Base-by-base conservation (phyloP, 2,113 vertebrate species). In the Leptobrachium leishanense region DNA sequence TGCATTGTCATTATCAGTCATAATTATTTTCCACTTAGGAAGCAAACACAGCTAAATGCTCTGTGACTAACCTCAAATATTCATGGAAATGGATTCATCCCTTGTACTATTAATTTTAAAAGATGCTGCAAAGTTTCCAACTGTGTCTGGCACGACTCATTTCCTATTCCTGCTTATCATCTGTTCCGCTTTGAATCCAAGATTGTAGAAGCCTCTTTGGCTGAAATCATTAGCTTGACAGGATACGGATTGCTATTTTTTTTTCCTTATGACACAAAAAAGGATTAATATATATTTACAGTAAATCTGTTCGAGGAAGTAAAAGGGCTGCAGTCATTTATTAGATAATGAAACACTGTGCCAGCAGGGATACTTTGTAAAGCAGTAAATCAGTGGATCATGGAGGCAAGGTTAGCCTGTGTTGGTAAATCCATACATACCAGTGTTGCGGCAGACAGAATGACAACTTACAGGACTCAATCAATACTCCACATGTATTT, bases 91-190 rank as follows among this genome's bases (percentile, higher is more conserved):
- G 5, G 12, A 9, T 63, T 2, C 9, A 5, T 68, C 40, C 50
- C 42, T 31, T 13, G 40, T 68, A 9, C 76, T 62, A 63, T 70
- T 71, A 11, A 46, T 78, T 72, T 78, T n/a, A 53, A 31, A 53
- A 62, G 31, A 72, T 62, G 70, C 41, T 78, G 68, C 20, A 40
- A 53, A 53, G 12, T 65, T 65, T 78, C 68, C 76, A 72, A 64
- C 76, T 78, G 59, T 50, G n/a, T 31, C 44, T 78, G 68, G 43
- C 57, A 71, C 7, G 2, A 57, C 46, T n/a, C 3, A 65, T 78
- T 78, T 78, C 68, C 42, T 63, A 64, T 65, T 72, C 57, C 44
- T 77, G 67, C 59, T 70, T 44, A 63, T 77, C 68, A 77, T 77
- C 54, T 77, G 67, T 59, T 70, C 41, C 50, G 8, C 31, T 70